Base-by-base conservation (phyloP, 2,888 invertebrate genomes). In the Hoplodrina blanda region DNA sequence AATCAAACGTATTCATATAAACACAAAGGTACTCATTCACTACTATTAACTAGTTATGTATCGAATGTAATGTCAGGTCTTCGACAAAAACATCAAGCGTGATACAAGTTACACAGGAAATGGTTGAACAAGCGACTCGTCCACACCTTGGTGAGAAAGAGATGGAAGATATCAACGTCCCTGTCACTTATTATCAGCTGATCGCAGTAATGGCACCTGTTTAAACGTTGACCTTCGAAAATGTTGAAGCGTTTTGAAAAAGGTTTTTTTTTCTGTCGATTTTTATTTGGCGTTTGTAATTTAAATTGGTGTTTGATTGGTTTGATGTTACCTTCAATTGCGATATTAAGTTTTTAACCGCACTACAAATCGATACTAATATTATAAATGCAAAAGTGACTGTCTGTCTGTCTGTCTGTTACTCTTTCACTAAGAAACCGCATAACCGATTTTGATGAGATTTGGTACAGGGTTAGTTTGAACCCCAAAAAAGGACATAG, bases 101-200 rank as follows among this genome's bases (percentile, higher is more conserved):
- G 46, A 83, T 85, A 87, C 89, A 85, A 85, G 89, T 89, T 88
- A 70, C 76, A 84, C 89, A 91, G 91, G 91, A 92, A 89, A 86
- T 81, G 73, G 70, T 68, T 80, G 77, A 85, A 83, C 73, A 52
- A 56, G 76, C 83, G 85, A 87, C 87, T 88, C 83, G 79, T 76
- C 68, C 83, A 80, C 85, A 84, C 84, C 82, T 76, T 68, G 54
- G 69, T 67, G 61, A 4, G 75, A 77, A 56, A 62, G 77, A 69
- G 85, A 82, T 59, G 57, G 67, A 17, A 17, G 50, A 52, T 67
- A 66, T 64, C 17, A 2, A 59, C 20, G 19, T 81, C 82, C 77
- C 61, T 62, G 62, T 82, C 57, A 59, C 15, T 60, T 61, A 41
- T 64, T 83, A 89, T 88, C 90, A 91, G 89, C 90, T 90, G 89